Conservation (phyloP, 2,797 vertebrate genomes). For the Molossus alvarezi region DNA sequence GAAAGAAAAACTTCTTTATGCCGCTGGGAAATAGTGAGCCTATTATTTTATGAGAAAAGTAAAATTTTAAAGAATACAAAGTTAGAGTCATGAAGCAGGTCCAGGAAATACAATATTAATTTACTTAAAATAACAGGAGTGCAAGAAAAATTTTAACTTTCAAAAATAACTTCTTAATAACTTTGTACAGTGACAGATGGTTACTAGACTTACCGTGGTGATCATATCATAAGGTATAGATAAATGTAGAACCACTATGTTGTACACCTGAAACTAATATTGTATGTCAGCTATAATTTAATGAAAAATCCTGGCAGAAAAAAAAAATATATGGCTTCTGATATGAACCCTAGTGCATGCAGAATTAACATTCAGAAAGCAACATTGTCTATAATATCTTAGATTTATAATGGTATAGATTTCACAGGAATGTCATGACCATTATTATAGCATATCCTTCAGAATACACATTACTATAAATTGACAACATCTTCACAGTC, state of each 20-base stretch:
- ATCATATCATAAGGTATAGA: neutral
- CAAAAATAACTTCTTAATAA: conserved; percentile 63
- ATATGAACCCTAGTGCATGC: conserved; percentile 32
- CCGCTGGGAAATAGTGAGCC: conserved; percentile 55
- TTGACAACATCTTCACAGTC: conserved; percentile 73
- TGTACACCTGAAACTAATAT: neutral
- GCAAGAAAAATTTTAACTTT: conserved; percentile 65
- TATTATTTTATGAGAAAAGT: conserved; percentile 78
- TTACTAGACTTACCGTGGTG: neutral
- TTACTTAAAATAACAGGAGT: conserved; percentile 67
- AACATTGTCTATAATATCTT: conserved; percentile 24
- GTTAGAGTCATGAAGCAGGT: conserved; percentile 55
- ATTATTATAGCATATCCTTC: conserved; percentile 25
- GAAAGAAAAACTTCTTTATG: conserved; percentile 72
- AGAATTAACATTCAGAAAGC: conserved; percentile 73
- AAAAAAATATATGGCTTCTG: neutral
- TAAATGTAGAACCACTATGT: neutral
- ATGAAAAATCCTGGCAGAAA: neutral
- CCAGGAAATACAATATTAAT: conserved; percentile 65
- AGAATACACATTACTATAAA: conserved; percentile 40
- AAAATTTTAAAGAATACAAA: conserved; percentile 75
- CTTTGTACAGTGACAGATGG: neutral
- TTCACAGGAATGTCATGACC: conserved; percentile 70
- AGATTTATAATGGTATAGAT: conserved; percentile 75
- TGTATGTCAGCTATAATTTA: neutral